These are phyloP conservation scores for Heliothis subflexa DNA, from an alignment of 1,140 invertebrate genomes.

Conservation along the genomic window DNA sequence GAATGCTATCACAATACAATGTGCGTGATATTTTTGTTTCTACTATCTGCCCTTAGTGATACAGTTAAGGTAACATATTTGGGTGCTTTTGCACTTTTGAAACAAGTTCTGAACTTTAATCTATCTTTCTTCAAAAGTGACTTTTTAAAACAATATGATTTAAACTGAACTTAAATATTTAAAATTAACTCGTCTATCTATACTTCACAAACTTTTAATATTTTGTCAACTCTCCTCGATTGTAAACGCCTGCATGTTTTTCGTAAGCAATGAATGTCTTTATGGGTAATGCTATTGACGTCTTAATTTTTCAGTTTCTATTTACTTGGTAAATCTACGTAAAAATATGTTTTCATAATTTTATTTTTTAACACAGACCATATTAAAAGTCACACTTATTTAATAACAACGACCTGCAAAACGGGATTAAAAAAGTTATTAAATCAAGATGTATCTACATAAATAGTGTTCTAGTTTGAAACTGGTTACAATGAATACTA, in stretches of 20 bases:
- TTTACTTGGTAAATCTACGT: too few relatives aligned
- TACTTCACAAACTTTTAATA: background rate
- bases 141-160: too few relatives aligned
- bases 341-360: too few relatives aligned
- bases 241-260: background rate
- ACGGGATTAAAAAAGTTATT: background rate
- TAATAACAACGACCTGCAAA: too few relatives aligned
- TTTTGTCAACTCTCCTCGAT: background rate
- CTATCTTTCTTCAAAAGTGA: too few relatives aligned
- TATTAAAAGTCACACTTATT: too few relatives aligned
- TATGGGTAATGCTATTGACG: background rate
- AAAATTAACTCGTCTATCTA: too few relatives aligned
- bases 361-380: too few relatives aligned
- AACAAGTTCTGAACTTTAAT: too few relatives aligned
- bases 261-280: slow-evolving; percentile 18
- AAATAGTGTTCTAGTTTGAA: slow-evolving; percentile 3
- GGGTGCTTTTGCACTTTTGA: too few relatives aligned
- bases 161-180: too few relatives aligned
- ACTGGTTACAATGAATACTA: slow-evolving; percentile 14
- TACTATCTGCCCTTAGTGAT: slow-evolving; percentile 21
- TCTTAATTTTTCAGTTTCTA: background rate
- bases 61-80: background rate
- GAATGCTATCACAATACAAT: slow-evolving; percentile 34
- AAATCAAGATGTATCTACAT: background rate
- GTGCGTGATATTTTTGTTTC: slow-evolving; percentile 25